Base-by-base conservation (phyloP, 2,113 vertebrate species). In the Nyctereutes procyonoides region DNA sequence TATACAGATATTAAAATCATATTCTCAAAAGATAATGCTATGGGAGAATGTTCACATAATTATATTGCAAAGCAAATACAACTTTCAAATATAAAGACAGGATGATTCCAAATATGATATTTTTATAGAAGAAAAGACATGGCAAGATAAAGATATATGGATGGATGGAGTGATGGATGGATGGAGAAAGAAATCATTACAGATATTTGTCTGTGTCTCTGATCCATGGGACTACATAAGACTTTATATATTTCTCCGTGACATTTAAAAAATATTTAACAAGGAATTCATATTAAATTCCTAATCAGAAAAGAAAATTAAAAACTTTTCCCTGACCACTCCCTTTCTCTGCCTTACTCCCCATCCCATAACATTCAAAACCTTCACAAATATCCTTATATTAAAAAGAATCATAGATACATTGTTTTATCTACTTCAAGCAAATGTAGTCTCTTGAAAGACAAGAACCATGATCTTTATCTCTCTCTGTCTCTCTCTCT, bases 301-400 rank as follows among this genome's bases (percentile, higher is more conserved):
- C 1, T 80, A 20, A 60, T 43, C 20, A 90, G 8, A 65, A 65
- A 43, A 89, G 60, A 84, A 85, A 55, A 60, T 17, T 86, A 74
- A 56, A 88, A 19, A 60, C 0, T 1, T 73, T 85, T 71, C 9
- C 53, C 30, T 11, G 8, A 28, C 2, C 1, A 15, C 30, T 30
- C 22, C 55, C 3, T 73, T 13, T 87, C 24, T 55, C 13, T 51
- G 26, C 3, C 2, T 16, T 8, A 4, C 16, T 8, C 17, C 19
- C 2, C 22, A 1, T 13, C n/a, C 51, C 0, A 10, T 5, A 55
- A 30, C 35, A 56, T n/a, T 35, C 22, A 30, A 53, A 19, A 2
- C 3, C 2, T 60, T 5, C 2, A 16, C 15, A 82, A 51, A 58
- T 0, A 63, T 30, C 1, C 7, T 62, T 53, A 2, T 24, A 60